Evolutionary conservation across 2,113 vertebrate genomes (phyloP), one percentile per base, ranked within the genome.

Genomic region (Lipophrys pholis): DNA sequence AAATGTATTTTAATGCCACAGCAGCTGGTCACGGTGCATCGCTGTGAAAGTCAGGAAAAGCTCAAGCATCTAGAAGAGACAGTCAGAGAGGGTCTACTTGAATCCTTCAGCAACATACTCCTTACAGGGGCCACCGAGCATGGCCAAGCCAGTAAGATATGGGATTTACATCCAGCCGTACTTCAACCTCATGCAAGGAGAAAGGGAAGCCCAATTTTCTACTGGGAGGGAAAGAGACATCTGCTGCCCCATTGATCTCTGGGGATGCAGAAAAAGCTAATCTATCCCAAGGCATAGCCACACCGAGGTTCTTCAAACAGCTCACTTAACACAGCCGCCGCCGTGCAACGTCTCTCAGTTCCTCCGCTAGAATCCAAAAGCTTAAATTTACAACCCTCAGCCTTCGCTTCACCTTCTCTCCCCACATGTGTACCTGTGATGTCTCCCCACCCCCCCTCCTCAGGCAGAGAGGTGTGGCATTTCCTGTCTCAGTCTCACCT

Each of bases 251-350:
- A 71, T 40, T 76, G 70, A 84, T 78, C 78, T 69, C 39, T 6
- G 45, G 71, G 74, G 82, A 87, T 73, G 76, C 73, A 50, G 42
- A 30, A 40, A 56, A 79, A 71, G 61, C 64, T 76, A 76, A 88
- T 84, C 76, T 70, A 57, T 57, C 87, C 63, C 46, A 6, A 5
- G 77, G 70, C 81, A 51, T 16, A 43, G 69, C 68, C 41, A 58
- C 46, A 8, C 54, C 11, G n/a, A 64, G 57, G 69, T n/a, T 30
- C 78, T 76, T 69, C 62, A 60, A 77, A 65, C 73, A 48, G 72
- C 80, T 82, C 56, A 46, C 71, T 74, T 73, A 39, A 70, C 43
- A 43, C 30, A 56, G 51, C 15, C 17, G 9, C 72, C 11, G 54
- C 59, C 1, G n/a, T 52, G 64, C 69, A 56, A 70, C 72, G 59